A percentile compares a stretch with the other conserved stretches of the same genome.
Conservation (phyloP, 2,797 vertebrate species). For the Gymnothorax reevesii region DNA sequence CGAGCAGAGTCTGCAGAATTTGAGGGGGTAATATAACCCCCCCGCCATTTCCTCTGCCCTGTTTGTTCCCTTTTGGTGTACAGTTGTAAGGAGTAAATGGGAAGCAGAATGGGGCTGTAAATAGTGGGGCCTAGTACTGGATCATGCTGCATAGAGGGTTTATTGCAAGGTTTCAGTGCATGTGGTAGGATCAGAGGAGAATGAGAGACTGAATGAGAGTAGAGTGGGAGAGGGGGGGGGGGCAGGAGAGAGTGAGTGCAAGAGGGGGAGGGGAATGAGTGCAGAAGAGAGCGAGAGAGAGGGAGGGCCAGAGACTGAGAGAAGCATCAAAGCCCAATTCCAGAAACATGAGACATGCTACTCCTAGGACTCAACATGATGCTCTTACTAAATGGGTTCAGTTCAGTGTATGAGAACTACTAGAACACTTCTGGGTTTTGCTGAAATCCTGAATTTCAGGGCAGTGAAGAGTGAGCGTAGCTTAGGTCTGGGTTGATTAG, state of each 20-base stretch:
- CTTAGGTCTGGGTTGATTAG: not conserved
- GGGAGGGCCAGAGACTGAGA: not conserved
- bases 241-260: not conserved
- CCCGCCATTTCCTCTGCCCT: not conserved
- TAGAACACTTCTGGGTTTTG: not conserved
- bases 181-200: not conserved
- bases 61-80: not conserved
- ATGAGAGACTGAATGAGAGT: not conserved
- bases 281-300: not conserved
- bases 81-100: not conserved
- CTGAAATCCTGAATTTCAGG: no score
- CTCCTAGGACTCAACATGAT: not conserved
- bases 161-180: not conserved
- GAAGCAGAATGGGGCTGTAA: not conserved
- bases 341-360: constrained; percentile 26
- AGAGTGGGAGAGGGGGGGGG: not conserved
- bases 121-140: no score
- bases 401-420: not conserved
- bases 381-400: not conserved
- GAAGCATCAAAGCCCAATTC: constrained; percentile 25
- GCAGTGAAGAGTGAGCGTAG: not conserved
- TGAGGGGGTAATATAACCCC: not conserved
- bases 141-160: not conserved
- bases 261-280: not conserved
- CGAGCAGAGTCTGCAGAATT: not conserved